Percentiles rank a stretch among this genome's conserved stretches.
Conservation (phyloP, 2,888 invertebrate species). For the Drosophila hamatofila region DNA sequence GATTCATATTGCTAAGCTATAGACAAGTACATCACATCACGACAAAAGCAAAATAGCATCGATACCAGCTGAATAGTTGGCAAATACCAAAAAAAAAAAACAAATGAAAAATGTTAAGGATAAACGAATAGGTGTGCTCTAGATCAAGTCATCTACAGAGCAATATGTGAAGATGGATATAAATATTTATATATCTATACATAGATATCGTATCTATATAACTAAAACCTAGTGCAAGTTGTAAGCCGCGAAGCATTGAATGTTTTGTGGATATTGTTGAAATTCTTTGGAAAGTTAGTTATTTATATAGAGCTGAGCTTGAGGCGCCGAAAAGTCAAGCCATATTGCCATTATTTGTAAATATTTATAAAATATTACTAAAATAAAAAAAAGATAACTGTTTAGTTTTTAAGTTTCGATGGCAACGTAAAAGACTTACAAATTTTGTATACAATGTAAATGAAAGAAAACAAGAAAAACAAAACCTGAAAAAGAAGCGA, state of each 20-base stretch:
- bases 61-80: constrained; percentile 26
- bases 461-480: constrained; percentile 1
- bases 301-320: constrained; percentile 37
- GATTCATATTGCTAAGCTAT: constrained; percentile 43
- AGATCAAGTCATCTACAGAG: constrained; percentile 13
- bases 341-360: constrained; percentile 76
- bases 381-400: constrained; percentile 30
- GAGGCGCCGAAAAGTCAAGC: constrained; percentile 38
- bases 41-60: constrained; percentile 11
- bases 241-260: constrained; percentile 55
- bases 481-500: constrained; percentile 1
- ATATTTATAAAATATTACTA: constrained; percentile 71
- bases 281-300: constrained; percentile 52
- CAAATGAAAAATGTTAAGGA: constrained; percentile 23
- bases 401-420: constrained; percentile 42
- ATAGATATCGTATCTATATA: constrained; percentile 1
- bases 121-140: constrained; percentile 10
- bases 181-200: constrained; percentile 9
- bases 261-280: constrained; percentile 47
- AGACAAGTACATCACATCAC: constrained; percentile 48
- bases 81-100: constrained; percentile 54
- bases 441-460: constrained; percentile 50
- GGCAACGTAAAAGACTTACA: constrained; percentile 70
- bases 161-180: constrained; percentile 3
- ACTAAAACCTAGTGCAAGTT: constrained; percentile 46